Evolutionary conservation across 2,888 invertebrate genomes (phyloP).

Genomic region (Drosophila picticornis): DNA sequence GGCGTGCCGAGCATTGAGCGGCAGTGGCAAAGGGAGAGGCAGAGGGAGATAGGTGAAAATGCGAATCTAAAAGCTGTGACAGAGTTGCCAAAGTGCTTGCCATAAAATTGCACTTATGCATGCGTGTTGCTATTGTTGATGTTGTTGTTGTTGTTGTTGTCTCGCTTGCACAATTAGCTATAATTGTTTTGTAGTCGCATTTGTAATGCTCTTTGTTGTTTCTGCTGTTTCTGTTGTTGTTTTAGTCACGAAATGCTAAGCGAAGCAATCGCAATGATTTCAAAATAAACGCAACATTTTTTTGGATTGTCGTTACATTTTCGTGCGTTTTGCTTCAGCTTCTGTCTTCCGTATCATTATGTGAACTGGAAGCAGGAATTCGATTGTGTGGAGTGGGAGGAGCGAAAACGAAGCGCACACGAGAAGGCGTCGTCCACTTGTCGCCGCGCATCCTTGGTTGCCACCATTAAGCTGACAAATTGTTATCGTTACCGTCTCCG

Average conservation of each 20-base stretch:
- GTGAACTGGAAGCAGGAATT: conserved; percentile 9
- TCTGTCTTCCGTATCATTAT: conserved; percentile 53
- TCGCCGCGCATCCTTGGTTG: conserved; percentile 68
- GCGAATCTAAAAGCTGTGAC: conserved; percentile 37
- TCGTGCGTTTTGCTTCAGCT: conserved; percentile 23
- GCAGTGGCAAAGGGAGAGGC: background rate
- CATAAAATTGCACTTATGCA: conserved; percentile 50
- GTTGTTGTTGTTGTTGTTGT: conserved; percentile 28
- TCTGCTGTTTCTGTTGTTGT: conserved; percentile 16
- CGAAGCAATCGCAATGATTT: conserved; percentile 56
- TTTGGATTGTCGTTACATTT: conserved; percentile 34
- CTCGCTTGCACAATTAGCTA: conserved; percentile 58
- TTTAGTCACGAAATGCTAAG: conserved; percentile 50
- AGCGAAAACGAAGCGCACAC: conserved; percentile 3
- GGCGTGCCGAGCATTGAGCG: conserved; percentile 8
- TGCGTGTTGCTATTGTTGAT: conserved; percentile 20
- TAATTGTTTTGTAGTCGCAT: conserved; percentile 72
- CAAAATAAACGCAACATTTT: conserved; percentile 62
- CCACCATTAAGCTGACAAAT: conserved; percentile 81
- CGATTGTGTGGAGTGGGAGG: background rate
- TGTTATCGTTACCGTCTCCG: conserved; percentile 69
- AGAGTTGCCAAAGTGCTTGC: conserved; percentile 55
- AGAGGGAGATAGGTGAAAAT: background rate
- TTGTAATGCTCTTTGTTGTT: conserved; percentile 48
- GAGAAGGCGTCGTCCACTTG: conserved; percentile 35